A percentile compares a stretch with the other conserved stretches of the same genome.
These are phyloP conservation scores for Hylaeus anthracinus DNA, from an alignment of 1,140 invertebrate genomes.

Conservation along the genomic window DNA sequence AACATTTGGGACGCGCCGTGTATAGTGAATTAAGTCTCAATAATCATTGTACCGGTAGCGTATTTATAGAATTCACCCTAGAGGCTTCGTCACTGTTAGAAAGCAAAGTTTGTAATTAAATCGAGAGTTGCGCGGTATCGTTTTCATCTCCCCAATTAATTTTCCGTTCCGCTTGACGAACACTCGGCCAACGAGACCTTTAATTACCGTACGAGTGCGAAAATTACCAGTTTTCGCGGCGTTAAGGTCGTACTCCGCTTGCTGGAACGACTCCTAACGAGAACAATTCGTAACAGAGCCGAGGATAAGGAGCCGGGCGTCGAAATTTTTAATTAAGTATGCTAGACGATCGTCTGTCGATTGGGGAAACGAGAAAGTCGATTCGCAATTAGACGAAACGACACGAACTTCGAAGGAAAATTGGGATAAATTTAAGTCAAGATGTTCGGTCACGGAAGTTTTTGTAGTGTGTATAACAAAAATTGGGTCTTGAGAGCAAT, in stretches of 20 bases:
- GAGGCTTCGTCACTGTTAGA: slow-evolving; percentile 1
- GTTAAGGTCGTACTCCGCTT: background rate
- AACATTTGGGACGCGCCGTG: no score
- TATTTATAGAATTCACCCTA: slow-evolving; percentile 19
- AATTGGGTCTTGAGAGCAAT: no score
- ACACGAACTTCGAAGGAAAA: background rate
- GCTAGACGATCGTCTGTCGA: background rate
- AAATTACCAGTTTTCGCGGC: slow-evolving; percentile 16
- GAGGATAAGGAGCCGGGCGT: background rate
- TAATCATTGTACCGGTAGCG: slow-evolving; percentile 17
- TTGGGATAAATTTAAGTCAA: no score
- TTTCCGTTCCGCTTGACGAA: slow-evolving; percentile 32
- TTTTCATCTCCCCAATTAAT: slow-evolving; percentile 46
- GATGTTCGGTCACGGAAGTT: no score
- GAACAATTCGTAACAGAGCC: background rate
- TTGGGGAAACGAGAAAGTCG: background rate
- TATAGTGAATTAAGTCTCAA: background rate
- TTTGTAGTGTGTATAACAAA: no score
- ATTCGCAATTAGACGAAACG: background rate
- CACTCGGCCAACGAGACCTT: background rate
- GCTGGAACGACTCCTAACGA: background rate
- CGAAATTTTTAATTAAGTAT: background rate
- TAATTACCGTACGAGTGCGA: slow-evolving; percentile 29
- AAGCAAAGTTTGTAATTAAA: slow-evolving; percentile 23
- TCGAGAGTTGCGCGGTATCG: slow-evolving; percentile 21